A percentile compares a stretch with the other conserved stretches of the same genome.
These are phyloP conservation scores for Ptilodon capucinus DNA, from an alignment of 2,888 invertebrate genomes.

Conservation along the genomic window DNA sequence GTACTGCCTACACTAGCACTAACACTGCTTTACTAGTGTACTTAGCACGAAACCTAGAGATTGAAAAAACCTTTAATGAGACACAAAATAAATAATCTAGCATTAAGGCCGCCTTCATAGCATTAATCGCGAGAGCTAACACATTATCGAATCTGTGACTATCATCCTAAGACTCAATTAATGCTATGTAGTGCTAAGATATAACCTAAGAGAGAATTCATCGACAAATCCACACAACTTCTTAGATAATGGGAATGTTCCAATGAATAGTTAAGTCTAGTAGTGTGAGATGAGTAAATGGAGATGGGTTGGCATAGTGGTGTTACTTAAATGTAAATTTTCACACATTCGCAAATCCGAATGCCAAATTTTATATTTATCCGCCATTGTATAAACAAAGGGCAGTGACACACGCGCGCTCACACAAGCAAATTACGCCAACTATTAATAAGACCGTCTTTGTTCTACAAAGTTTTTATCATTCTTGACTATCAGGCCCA, in stretches of 20 bases:
- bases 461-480: no score
- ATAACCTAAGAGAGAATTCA: slow-evolving; percentile 37
- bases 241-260: slow-evolving; percentile 37
- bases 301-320: slow-evolving; percentile 15
- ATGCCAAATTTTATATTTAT: no score
- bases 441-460: no score
- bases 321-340: no score
- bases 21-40: slow-evolving; percentile 82
- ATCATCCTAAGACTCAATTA: slow-evolving; percentile 59
- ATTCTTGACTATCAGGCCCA: no score
- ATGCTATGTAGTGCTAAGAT: slow-evolving; percentile 72
- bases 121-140: slow-evolving; percentile 69
- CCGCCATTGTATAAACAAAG: no score
- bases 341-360: no score
- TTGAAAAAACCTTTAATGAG: slow-evolving; percentile 78
- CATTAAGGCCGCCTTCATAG: slow-evolving; percentile 71
- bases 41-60: slow-evolving; percentile 83
- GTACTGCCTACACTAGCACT: slow-evolving; percentile 82
- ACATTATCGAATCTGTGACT: slow-evolving; percentile 30
- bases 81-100: slow-evolving; percentile 60
- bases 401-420: no score
- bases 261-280: slow-evolving; percentile 30
- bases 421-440: no score
- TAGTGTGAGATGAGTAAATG: slow-evolving; percentile 37
- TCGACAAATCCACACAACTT: slow-evolving; percentile 38